phyloP scores from a whole-genome alignment of 2,888 invertebrate genomes.

The Sminthurides aquaticus region DNA sequence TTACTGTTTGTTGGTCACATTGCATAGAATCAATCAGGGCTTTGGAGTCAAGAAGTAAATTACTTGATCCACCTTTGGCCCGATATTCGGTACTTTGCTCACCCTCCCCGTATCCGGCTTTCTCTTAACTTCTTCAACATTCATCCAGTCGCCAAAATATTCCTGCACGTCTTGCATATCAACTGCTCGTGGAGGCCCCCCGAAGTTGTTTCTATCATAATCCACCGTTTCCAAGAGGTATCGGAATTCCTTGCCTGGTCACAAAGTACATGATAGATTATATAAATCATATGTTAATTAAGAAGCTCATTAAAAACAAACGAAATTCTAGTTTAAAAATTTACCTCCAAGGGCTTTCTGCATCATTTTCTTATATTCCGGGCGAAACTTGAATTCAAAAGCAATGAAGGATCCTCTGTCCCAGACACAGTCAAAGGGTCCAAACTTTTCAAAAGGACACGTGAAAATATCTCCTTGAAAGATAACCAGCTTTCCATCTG shows the following conservation, averaged over 20 bases:
- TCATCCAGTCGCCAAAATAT: slow-evolving; percentile 30
- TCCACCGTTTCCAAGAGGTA: slow-evolving; percentile 32
- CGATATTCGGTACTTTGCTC: slow-evolving; percentile 9
- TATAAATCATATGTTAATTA: not conserved
- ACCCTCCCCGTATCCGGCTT: slow-evolving; percentile 13
- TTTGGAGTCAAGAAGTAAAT: slow-evolving; percentile 27
- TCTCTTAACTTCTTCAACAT: slow-evolving; percentile 14
- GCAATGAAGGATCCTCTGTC: slow-evolving; percentile 37
- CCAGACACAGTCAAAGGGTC: slow-evolving; percentile 35
- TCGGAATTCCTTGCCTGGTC: slow-evolving; percentile 27
- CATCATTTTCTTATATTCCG: slow-evolving; percentile 27
- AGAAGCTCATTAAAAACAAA: not conserved
- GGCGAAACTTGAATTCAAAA: slow-evolving; percentile 26
- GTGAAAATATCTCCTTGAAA: slow-evolving; percentile 33
- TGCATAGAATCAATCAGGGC: too few relatives aligned
- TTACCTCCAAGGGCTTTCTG: slow-evolving; percentile 22
- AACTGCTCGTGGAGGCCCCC: slow-evolving; percentile 33
- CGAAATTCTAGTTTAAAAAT: not conserved
- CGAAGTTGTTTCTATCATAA: slow-evolving; percentile 31
- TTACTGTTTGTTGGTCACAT: too few relatives aligned
- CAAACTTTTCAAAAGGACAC: slow-evolving; percentile 28
- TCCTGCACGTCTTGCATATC: slow-evolving; percentile 28
- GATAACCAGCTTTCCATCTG: slow-evolving; percentile 24
- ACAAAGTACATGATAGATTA: not conserved
- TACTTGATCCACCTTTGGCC: slow-evolving; percentile 15